Conservation (phyloP, 2,888 invertebrate genomes). For the Strigamia maritima region DNA sequence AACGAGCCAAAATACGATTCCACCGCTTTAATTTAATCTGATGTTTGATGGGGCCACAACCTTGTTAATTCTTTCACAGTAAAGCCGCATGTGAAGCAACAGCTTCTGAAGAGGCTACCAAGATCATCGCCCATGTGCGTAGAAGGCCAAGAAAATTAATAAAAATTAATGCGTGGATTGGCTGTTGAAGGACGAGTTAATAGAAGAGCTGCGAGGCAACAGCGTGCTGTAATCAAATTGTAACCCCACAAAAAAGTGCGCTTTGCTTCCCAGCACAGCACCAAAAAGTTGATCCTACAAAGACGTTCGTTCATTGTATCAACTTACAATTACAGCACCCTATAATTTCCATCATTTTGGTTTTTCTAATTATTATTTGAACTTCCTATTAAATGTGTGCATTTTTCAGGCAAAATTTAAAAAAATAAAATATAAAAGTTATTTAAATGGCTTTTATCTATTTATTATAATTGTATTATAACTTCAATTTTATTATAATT, state of each 20-base stretch:
- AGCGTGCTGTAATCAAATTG: constrained; percentile 27
- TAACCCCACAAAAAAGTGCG: background rate
- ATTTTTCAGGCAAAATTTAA: background rate
- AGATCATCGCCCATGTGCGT: constrained; percentile 20
- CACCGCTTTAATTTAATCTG: background rate
- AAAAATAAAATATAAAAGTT: background rate
- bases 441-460: too few species aligned
- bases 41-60: constrained; percentile 4
- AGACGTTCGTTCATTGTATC: background rate
- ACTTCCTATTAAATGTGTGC: background rate
- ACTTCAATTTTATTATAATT: too few species aligned
- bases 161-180: constrained; percentile 21
- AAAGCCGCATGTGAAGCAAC: constrained; percentile 8
- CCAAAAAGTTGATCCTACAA: constrained; percentile 20
- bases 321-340: background rate
- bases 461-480: too few species aligned
- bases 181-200: constrained; percentile 27
- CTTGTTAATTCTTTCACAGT: constrained; percentile 1
- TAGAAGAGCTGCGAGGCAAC: constrained; percentile 14
- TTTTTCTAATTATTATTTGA: background rate
- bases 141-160: constrained; percentile 21
- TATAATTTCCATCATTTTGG: background rate
- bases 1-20: background rate
- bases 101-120: background rate
- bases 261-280: constrained; percentile 4